Conservation (phyloP, 1,140 invertebrate genomes). For the Colletes latitarsis region DNA sequence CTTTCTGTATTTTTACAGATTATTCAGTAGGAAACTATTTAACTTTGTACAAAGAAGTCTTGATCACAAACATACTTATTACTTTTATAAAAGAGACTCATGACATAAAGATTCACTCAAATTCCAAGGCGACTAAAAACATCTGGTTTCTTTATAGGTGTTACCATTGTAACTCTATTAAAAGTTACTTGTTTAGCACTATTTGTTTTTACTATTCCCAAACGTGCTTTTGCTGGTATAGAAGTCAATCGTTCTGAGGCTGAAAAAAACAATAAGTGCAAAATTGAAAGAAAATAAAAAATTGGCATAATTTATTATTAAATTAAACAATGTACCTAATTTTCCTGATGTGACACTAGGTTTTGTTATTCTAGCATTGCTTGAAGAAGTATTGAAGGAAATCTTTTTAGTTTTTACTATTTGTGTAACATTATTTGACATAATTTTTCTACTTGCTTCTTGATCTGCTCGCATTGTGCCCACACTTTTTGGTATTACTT, state of each 20-base stretch:
- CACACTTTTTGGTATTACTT: constrained; percentile 53
- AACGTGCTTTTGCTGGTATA: constrained; percentile 77
- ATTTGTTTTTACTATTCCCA: constrained; percentile 60
- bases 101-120: constrained; percentile 54
- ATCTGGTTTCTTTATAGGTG: constrained; percentile 72
- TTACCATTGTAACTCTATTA: constrained; percentile 72
- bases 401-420: constrained; percentile 69
- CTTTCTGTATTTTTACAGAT: constrained; percentile 11
- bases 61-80: constrained; percentile 24
- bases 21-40: constrained; percentile 45
- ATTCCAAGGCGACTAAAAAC: constrained; percentile 79
- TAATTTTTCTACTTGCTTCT: constrained; percentile 71
- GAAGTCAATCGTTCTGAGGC: constrained; percentile 73
- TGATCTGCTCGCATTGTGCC: constrained; percentile 80
- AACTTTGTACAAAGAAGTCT: constrained; percentile 51
- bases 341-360: constrained; percentile 66
- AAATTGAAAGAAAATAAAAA: constrained; percentile 7
- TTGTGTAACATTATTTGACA: constrained; percentile 65
- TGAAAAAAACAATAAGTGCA: constrained; percentile 54
- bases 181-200: constrained; percentile 78
- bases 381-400: constrained; percentile 47
- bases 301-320: constrained; percentile 9
- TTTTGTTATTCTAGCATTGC: constrained; percentile 36
- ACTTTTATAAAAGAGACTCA: constrained; percentile 1
- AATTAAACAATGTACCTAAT: constrained; percentile 68